Percentiles rank a stretch among this genome's conserved stretches.
Evolutionary conservation across 2,797 vertebrate genomes (phyloP).

Genomic region (Setipinna tenuifilis): DNA sequence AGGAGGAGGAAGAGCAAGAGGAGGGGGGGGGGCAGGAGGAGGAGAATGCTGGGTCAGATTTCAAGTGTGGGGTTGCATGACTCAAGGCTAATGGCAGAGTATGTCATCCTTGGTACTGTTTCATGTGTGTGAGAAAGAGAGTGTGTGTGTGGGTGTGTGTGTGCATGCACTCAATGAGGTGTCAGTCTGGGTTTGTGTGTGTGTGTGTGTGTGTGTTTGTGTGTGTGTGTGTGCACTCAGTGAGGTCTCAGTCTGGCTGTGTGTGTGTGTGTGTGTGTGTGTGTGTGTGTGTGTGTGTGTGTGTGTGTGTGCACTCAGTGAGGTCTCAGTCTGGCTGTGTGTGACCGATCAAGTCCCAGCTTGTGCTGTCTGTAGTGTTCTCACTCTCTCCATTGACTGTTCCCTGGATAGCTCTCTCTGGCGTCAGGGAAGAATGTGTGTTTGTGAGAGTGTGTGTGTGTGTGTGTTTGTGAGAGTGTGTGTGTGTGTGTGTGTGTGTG

Average conservation of each 20-base stretch:
- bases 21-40: neutral
- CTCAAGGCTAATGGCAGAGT: neutral
- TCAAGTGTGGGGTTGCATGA: neutral
- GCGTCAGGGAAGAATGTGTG: neutral
- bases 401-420: neutral
- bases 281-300: too few species aligned
- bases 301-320: too few species aligned
- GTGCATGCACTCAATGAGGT: neutral
- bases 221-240: too few species aligned
- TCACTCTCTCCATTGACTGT: constrained; percentile 32
- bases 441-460: neutral
- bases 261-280: too few species aligned
- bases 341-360: constrained; percentile 48
- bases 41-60: neutral
- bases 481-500: neutral
- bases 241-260: neutral
- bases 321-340: too few species aligned
- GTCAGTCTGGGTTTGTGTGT: neutral
- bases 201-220: too few species aligned
- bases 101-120: neutral
- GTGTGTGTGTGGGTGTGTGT: constrained; percentile 2
- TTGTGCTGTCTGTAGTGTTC: constrained; percentile 39
- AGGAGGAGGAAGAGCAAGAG: too few species aligned
- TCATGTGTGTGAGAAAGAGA: neutral
- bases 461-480: neutral